Evolutionary conservation across 1,140 invertebrate genomes (phyloP).

Genomic region (Octopus bimaculoides): DNA sequence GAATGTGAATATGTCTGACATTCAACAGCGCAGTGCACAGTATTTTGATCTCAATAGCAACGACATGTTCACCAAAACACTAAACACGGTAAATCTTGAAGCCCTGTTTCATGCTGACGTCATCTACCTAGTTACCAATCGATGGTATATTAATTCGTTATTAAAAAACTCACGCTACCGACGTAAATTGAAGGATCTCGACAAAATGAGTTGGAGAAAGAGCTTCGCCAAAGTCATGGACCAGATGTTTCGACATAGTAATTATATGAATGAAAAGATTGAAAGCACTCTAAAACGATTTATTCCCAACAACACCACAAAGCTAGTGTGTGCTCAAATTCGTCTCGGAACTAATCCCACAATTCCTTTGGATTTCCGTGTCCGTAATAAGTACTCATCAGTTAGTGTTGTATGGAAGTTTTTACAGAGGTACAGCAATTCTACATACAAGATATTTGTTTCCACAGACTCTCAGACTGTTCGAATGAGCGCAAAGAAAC

Average conservation of each 20-base stretch:
- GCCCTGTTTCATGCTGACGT: constrained; percentile 9
- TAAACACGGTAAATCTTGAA: constrained; percentile 10
- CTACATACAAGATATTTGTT: constrained; percentile 10
- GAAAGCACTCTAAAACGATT: neutral
- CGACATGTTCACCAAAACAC: neutral
- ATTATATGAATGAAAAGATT: neutral
- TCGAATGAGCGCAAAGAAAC: constrained; percentile 6
- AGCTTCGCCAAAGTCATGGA: constrained; percentile 11
- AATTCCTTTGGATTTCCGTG: constrained; percentile 16
- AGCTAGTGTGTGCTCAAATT: constrained; percentile 22
- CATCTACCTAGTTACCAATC: constrained; percentile 27
- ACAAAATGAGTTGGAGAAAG: neutral
- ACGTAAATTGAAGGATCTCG: neutral
- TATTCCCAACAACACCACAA: neutral
- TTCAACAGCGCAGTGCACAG: neutral
- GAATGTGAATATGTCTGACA: constrained; percentile 1
- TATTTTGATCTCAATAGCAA: neutral
- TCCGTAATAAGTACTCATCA: constrained; percentile 1
- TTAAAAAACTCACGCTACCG: constrained; percentile 27
- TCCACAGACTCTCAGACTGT: constrained; percentile 16
- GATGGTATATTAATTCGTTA: constrained; percentile 31
- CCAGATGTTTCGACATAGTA: neutral
- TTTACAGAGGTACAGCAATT: constrained; percentile 4
- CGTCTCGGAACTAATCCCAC: constrained; percentile 21
- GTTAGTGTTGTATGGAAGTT: constrained; percentile 14